These are phyloP conservation scores for Zygothrica quintamaculata DNA, from an alignment of 2,888 invertebrate genomes.

Conservation along the genomic window DNA sequence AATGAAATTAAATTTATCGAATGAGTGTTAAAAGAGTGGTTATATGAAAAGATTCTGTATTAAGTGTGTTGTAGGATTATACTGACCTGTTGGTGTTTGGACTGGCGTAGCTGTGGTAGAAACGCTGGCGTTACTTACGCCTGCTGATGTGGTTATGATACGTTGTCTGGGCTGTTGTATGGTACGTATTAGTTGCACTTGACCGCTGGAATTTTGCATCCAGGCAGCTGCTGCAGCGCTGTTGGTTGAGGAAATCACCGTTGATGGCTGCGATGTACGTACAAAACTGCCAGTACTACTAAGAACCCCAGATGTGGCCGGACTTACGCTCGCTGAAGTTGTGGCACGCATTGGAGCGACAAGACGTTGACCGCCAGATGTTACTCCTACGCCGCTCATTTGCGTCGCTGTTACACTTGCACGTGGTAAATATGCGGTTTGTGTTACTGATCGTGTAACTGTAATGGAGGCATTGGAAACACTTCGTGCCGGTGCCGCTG, in stretches of 20 bases:
- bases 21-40: too few relatives aligned
- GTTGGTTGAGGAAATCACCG: constrained; percentile 83
- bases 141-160: constrained; percentile 83
- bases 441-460: constrained; percentile 83
- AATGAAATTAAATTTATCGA: too few relatives aligned
- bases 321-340: constrained; percentile 72
- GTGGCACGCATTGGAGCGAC: constrained; percentile 82
- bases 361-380: constrained; percentile 78
- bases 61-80: background rate
- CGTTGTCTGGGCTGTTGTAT: constrained; percentile 83
- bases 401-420: constrained; percentile 83
- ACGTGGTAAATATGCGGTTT: constrained; percentile 83
- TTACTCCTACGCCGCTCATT: constrained; percentile 75
- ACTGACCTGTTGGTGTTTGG: constrained; percentile 52
- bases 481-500: constrained; percentile 79
- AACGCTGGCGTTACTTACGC: constrained; percentile 60
- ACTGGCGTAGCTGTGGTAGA: constrained; percentile 68
- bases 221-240: constrained; percentile 77
- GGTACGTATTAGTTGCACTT: constrained; percentile 84
- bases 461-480: constrained; percentile 85
- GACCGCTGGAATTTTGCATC: constrained; percentile 83
- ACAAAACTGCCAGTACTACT: constrained; percentile 81
- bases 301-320: constrained; percentile 68
- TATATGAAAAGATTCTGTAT: too few relatives aligned
- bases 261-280: constrained; percentile 82